A percentile compares a stretch with the other conserved stretches of the same genome.
Conservation (phyloP, 2,888 invertebrate genomes). For the Diaperis boleti region DNA sequence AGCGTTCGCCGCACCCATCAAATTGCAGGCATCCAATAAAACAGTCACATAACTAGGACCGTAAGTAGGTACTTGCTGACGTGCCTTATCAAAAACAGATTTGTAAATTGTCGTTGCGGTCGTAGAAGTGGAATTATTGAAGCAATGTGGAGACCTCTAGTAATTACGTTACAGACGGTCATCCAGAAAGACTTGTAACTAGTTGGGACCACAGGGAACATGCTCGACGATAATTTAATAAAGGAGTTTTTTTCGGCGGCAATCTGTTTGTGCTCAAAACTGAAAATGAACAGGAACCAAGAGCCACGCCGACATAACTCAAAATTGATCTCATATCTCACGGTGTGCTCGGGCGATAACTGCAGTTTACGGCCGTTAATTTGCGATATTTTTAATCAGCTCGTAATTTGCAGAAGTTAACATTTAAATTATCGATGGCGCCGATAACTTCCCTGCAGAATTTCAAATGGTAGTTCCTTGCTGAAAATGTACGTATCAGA, state of each 20-base stretch:
- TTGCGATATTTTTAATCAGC: conserved; percentile 46
- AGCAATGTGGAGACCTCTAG: conserved; percentile 8
- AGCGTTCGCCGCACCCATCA: conserved; percentile 33
- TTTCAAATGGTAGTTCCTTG: conserved; percentile 7
- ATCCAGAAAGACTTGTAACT: conserved; percentile 26
- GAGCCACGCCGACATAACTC: conserved; percentile 48
- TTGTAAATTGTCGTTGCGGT: conserved; percentile 16
- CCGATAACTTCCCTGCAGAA: conserved; percentile 11
- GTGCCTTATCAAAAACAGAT: conserved; percentile 22
- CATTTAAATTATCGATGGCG: conserved; percentile 16
- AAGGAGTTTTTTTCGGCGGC: conserved; percentile 18
- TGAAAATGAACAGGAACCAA: conserved; percentile 2
- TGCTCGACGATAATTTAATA: conserved; percentile 10
- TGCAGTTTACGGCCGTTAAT: conserved; percentile 56
- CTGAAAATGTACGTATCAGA: conserved; percentile 17
- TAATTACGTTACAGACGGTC: conserved; percentile 20
- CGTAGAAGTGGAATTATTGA: conserved; percentile 15
- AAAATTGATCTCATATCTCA: conserved; percentile 56
- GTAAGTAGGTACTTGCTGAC: conserved; percentile 15
- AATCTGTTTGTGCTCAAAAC: background rate
- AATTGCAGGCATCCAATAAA: conserved; percentile 28
- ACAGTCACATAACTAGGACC: conserved; percentile 26
- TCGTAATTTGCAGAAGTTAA: conserved; percentile 20
- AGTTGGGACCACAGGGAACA: conserved; percentile 10
- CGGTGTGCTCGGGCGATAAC: conserved; percentile 54